Percentiles rank a stretch among this genome's conserved stretches.
Evolutionary conservation across 2,888 invertebrate genomes (phyloP).

Genomic region (Spisula subtruncata): DNA sequence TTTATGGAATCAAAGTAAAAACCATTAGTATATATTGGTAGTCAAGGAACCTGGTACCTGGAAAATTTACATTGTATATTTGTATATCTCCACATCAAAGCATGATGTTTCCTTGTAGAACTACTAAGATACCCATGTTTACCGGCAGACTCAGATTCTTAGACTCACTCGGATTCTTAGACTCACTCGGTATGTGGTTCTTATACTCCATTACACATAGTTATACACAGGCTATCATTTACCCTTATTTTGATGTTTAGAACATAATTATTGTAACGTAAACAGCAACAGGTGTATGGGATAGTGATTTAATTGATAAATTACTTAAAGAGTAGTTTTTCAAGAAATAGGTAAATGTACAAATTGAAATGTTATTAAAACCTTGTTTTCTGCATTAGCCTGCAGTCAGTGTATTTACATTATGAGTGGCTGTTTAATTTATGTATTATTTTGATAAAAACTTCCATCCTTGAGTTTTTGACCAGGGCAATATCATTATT

Average conservation of each 20-base stretch:
- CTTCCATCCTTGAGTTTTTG: no score
- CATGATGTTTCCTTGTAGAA: neutral
- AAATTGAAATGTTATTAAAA: no score
- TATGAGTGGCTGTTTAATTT: no score
- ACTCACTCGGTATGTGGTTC: conserved; percentile 18
- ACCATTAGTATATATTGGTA: neutral
- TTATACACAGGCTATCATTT: no score
- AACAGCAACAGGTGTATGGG: neutral
- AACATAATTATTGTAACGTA: neutral
- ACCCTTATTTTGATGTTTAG: neutral
- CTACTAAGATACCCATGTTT: neutral
- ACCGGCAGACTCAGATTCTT: neutral
- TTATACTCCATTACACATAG: neutral
- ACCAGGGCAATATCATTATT: no score
- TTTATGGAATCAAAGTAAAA: neutral
- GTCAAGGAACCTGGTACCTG: neutral
- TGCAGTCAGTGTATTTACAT: no score
- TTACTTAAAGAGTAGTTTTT: neutral
- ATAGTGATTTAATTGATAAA: neutral
- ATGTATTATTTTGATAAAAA: no score
- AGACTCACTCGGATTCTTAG: no score
- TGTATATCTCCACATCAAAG: neutral
- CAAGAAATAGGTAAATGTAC: neutral
- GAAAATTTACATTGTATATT: neutral
- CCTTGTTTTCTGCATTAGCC: no score